Evolutionary conservation across 2,113 vertebrate species (phyloP), one percentile per base, ranked within the genome.

Genomic region (Apteryx owenii): DNA sequence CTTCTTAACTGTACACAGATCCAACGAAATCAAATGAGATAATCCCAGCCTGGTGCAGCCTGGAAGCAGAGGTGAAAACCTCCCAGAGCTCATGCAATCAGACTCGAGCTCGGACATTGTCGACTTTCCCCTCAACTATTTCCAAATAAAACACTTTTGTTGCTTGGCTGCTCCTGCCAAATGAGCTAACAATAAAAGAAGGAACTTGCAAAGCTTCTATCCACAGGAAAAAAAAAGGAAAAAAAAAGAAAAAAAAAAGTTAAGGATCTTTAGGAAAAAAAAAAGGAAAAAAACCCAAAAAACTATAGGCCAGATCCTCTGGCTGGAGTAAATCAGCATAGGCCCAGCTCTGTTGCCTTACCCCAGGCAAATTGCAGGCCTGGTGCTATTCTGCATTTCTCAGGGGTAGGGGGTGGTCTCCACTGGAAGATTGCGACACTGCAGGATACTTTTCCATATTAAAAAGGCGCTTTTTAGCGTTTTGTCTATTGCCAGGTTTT

Each of bases 391-490:
- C 93, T 94, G 91, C 88, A 86, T 95, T 96, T 97, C 96, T 96
- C 93, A 97, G 96, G 94, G 97, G 97, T 83, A 94, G 95, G 96
- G 93, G 96, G 96, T 95, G 96, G 95, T 97, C 96, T 97, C 95
- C 94, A 84, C 93, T 96, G 93, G 89, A 95, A 95, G 96, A 93
- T 95, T 97, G 96, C 93, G 17, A 97, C 97, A 97, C 97, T 96
- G 95, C 97, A 97, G 97, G 97, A 97, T 96, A 97, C 95, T 97
- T 97, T 97, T 97, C 97, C 97, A 97, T 97, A 97, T 97, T 97
- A 97, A 97, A 97, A 97, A 97, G 96, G 96, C 97, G 93, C 95
- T 97, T 96, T 96, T 81, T 42, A 95, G 85, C 17, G 96, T 97
- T 97, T 97, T 93, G 97, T 97, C 97, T 96, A 90, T 75, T 97